Percentiles rank a stretch among this genome's conserved stretches.
Conservation (phyloP, 2,888 invertebrate genomes). For the Aspidapion aeneum region DNA sequence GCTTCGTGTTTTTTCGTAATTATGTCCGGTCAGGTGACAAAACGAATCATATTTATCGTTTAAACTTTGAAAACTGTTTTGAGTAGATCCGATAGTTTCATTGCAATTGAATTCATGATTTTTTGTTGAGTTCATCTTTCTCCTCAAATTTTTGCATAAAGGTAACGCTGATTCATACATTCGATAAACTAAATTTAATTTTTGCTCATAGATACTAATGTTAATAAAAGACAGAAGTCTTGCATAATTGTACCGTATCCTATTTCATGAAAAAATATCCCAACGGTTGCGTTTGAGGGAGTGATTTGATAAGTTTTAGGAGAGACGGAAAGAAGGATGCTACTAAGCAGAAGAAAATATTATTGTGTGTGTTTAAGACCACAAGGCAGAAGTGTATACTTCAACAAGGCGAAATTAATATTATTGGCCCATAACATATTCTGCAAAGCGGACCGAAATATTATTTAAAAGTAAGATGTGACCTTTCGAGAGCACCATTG, state of each 20-base stretch:
- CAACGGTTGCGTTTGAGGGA: constrained; percentile 1
- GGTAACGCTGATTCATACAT: constrained; percentile 1
- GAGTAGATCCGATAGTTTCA: neutral
- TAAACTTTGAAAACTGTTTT: neutral
- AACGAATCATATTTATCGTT: constrained; percentile 17
- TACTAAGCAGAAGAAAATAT: too few species aligned
- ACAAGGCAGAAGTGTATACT: constrained; percentile 34
- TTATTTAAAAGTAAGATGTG: constrained; percentile 35
- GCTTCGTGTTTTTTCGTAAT: neutral
- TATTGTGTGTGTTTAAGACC: constrained; percentile 33
- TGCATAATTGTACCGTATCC: constrained; percentile 2
- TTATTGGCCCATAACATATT: constrained; percentile 39
- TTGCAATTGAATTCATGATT: constrained; percentile 5
- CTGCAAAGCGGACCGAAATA: constrained; percentile 36
- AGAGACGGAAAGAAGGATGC: neutral
- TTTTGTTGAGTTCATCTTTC: neutral
- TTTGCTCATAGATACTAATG: constrained; percentile 11
- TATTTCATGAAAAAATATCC: constrained; percentile 12
- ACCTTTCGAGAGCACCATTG: constrained; percentile 31
- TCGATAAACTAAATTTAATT: constrained; percentile 5
- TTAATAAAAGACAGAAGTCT: constrained; percentile 14
- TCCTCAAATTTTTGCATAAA: constrained; percentile 6
- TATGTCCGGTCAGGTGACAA: constrained; percentile 15
- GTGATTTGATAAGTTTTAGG: neutral
- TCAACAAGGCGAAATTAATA: constrained; percentile 33